Evolutionary conservation across 2,888 invertebrate species (phyloP), one percentile per base, ranked within the genome.

Genomic region (Phania funesta): DNA sequence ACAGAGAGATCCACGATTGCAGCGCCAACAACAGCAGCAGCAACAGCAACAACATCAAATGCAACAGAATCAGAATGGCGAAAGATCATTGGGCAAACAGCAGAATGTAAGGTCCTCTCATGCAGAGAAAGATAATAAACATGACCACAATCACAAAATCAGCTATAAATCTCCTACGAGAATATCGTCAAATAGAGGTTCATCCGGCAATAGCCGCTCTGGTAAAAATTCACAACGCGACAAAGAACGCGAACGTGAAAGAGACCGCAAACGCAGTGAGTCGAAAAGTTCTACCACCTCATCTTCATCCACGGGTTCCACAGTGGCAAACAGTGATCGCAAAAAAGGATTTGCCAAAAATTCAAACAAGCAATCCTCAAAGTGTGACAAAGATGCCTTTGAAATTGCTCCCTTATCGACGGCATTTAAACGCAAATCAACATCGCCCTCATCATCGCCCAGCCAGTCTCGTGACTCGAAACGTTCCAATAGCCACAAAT

Each of bases 1-100:
- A 4, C 89, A 86, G 46, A 87, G 92, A 11, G 92, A 92, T 88
- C 93, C 88, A 81, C 92, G 89, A 80, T 90, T 89, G 86, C 91
- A 86, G 83, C 91, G 88, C 44, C 92, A 91, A 56, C 86, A 87
- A n/a, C 86, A 86, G 48, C 87, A 87, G 65, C 86, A 86, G 11
- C 60, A 73, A 11, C 60, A 73, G 9, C 79, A 80, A 29, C 85
- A 83, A 8, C 75, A 90, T 87, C 86, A 90, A 88, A 88, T 91
- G 76, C 68, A 38, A 22, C 73, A 56, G 26, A 73, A 74, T 48
- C 64, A 79, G 18, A 71, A 71, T 46, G 75, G 84, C 44, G 81
- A 77, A 16, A 54, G 84, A 18, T 60, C 52, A 65, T 48, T 80
- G 6, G 74, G 20, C 18, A 73, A 83, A 68, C 75, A 74, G 16